Conservation (phyloP, 35 echinoderm and acorn worm species). For the Heliocidaris erythrogramma region DNA sequence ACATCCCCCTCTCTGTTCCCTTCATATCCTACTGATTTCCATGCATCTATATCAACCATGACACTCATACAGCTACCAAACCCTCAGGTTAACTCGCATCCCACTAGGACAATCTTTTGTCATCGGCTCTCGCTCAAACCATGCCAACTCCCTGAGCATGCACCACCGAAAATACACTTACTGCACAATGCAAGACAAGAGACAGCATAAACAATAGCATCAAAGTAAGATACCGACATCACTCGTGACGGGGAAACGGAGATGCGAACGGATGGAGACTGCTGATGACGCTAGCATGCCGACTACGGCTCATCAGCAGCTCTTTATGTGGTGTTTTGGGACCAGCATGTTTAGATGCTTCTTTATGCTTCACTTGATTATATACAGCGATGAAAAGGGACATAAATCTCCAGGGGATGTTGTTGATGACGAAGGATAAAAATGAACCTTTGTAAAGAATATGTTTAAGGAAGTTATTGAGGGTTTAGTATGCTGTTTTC, state of each 20-base stretch:
- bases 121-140: not conserved
- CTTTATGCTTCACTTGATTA: not conserved
- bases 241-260: not conserved
- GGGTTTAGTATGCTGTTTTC: too few relatives aligned
- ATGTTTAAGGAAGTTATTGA: not conserved
- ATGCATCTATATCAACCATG: not conserved
- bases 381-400: not conserved
- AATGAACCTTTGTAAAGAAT: not conserved
- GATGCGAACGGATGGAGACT: not conserved
- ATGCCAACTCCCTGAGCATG: not conserved
- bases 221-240: not conserved
- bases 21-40: too few relatives aligned
- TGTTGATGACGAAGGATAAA: not conserved
- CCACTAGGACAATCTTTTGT: not conserved
- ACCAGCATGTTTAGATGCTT: not conserved
- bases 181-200: not conserved
- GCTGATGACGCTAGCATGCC: not conserved
- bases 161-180: not conserved
- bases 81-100: not conserved
- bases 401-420: not conserved
- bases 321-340: slow-evolving; percentile 6
- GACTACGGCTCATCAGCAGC: not conserved
- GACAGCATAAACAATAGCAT: not conserved
- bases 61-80: not conserved
- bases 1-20: too few relatives aligned